Percentiles rank a stretch among this genome's conserved stretches.
Evolutionary conservation across 2,888 invertebrate species (phyloP).

Genomic region (Helicoverpa assulta): DNA sequence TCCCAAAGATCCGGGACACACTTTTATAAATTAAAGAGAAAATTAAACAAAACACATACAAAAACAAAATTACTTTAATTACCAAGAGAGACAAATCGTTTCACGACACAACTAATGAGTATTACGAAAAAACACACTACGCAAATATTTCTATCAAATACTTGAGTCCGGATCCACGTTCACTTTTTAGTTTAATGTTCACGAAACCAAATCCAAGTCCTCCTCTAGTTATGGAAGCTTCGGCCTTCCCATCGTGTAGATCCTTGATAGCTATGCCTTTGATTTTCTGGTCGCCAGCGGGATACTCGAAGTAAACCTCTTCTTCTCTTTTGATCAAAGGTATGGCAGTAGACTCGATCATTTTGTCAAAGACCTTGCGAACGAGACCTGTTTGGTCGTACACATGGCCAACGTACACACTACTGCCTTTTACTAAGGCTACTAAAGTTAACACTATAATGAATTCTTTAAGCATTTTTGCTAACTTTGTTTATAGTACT

Average conservation of each 20-base stretch:
- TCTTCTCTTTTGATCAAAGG: conserved; percentile 71
- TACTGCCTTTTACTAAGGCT: conserved; percentile 55
- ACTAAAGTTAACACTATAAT: conserved; percentile 33
- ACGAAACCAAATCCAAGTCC: conserved; percentile 78
- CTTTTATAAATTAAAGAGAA: not conserved
- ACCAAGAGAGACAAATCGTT: not conserved
- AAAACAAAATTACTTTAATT: conserved; percentile 10
- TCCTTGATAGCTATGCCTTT: conserved; percentile 68
- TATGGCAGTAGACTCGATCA: conserved; percentile 64
- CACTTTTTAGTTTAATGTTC: conserved; percentile 79
- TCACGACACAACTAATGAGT: conserved; percentile 17
- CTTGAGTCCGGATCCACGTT: conserved; percentile 76
- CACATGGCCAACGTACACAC: conserved; percentile 73
- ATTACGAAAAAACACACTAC: conserved; percentile 30
- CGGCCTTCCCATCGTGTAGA: conserved; percentile 71
- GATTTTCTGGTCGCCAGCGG: conserved; percentile 73
- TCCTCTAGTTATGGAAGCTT: conserved; percentile 77
- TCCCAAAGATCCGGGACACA: not conserved
- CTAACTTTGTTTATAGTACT: conserved; percentile 11
- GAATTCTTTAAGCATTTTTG: conserved; percentile 58
- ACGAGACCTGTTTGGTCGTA: conserved; percentile 70
- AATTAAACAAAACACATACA: conserved; percentile 6
- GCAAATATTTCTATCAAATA: conserved; percentile 76
- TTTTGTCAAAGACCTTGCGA: conserved; percentile 71
- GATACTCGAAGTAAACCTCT: conserved; percentile 72